phyloP scores from a whole-genome alignment of 1,140 invertebrate genomes.

The Pissodes strobi region DNA sequence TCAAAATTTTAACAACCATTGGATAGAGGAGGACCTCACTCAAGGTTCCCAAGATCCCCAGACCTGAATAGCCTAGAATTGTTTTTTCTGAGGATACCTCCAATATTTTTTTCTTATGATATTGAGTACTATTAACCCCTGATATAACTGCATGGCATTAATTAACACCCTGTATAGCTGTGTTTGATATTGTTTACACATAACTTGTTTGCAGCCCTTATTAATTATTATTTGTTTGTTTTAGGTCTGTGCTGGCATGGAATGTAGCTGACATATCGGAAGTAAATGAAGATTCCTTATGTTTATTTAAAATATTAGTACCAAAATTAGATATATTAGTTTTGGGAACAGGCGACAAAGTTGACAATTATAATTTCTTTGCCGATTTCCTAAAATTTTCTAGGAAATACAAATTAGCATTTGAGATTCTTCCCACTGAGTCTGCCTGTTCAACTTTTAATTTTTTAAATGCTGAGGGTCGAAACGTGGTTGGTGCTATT shows the following conservation, averaged over 20 bases:
- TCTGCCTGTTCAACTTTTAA: conserved; percentile 83
- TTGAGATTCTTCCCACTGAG: conserved; percentile 76
- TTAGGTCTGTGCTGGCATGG: conserved; percentile 81
- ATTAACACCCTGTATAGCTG: too few species aligned
- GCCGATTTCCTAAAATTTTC: conserved; percentile 60
- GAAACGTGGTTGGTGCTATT: conserved; percentile 76
- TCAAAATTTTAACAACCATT: too few species aligned
- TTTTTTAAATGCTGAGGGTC: conserved; percentile 75
- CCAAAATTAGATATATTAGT: conserved; percentile 86
- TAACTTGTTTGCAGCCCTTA: too few species aligned
- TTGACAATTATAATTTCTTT: conserved; percentile 50
- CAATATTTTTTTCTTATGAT: too few species aligned
- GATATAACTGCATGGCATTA: too few species aligned
- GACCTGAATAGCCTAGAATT: too few species aligned
- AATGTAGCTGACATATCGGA: conserved; percentile 68
- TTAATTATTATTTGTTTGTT: too few species aligned
- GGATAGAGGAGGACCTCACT: too few species aligned
- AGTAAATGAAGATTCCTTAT: conserved; percentile 76
- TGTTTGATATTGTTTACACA: too few species aligned
- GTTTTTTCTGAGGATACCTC: too few species aligned
- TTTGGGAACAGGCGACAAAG: conserved; percentile 71
- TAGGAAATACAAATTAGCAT: conserved; percentile 62
- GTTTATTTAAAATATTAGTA: conserved; percentile 76
- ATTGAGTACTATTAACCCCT: too few species aligned
- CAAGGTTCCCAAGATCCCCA: too few species aligned